A percentile compares a stretch with the other conserved stretches of the same genome.
phyloP scores from a whole-genome alignment of 2,797 vertebrate genomes.

The Phoxinus dragarum region DNA sequence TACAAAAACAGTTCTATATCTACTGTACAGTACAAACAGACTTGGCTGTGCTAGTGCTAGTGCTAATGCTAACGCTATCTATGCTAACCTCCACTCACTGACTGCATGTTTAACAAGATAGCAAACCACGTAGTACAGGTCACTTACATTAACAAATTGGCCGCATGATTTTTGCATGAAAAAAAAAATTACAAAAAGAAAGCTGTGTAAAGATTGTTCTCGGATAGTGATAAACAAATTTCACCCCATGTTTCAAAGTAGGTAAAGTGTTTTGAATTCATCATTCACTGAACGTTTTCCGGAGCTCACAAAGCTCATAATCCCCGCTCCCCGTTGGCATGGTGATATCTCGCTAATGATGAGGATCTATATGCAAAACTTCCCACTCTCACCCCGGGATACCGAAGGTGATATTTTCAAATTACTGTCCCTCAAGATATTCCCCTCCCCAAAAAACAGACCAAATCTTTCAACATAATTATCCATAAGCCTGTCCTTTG shows the following conservation, averaged over 20 bases:
- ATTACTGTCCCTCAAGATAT: conserved; percentile 54
- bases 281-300: conserved; percentile 52
- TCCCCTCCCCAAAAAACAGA: conserved; percentile 54
- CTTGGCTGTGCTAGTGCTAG: conserved; percentile 60
- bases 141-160: conserved; percentile 99
- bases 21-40: conserved; percentile 62
- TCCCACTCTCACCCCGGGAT: conserved; percentile 59
- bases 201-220: conserved; percentile 95
- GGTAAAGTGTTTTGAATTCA: conserved; percentile 58
- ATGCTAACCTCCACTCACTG: conserved; percentile 63
- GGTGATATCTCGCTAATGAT: conserved; percentile 64
- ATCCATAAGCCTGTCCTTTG: conserved; percentile 3
- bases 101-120: conserved; percentile 88
- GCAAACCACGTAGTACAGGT: conserved; percentile 98
- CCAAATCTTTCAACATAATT: conserved; percentile 40
- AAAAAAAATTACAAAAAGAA: conserved; percentile 99
- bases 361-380: conserved; percentile 67
- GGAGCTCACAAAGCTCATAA: conserved; percentile 60
- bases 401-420: conserved; percentile 51
- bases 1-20: conserved; percentile 58
- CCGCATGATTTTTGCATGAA: conserved; percentile 99
- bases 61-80: conserved; percentile 32
- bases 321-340: conserved; percentile 60
- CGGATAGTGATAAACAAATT: conserved; percentile 82
- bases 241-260: conserved; percentile 66